Conservation (phyloP, 2,888 invertebrate genomes). For the Chymomyza procnemis region DNA sequence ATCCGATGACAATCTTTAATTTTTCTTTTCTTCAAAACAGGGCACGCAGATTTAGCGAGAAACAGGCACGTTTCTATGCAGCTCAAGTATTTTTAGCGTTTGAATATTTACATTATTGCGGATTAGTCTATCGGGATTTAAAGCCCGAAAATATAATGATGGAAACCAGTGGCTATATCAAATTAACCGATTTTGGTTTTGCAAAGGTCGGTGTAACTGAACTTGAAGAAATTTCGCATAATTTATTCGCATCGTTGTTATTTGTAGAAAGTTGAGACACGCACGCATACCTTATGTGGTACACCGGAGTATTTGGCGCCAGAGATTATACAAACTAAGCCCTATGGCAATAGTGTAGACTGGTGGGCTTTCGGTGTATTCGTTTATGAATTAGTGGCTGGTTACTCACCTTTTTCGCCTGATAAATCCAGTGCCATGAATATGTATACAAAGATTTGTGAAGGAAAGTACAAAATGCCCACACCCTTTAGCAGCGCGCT, state of each 20-base stretch:
- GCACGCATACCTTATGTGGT: conserved; percentile 96
- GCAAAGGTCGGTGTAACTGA: conserved; percentile 83
- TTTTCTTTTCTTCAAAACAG: conserved; percentile 42
- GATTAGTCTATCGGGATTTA: conserved; percentile 92
- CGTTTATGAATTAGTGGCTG: conserved; percentile 93
- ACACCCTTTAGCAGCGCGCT: conserved; percentile 89
- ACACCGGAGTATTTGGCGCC: conserved; percentile 98
- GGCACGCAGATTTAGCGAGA: conserved; percentile 84
- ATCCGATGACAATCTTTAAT: neutral
- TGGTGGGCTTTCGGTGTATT: conserved; percentile 98
- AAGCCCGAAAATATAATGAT: conserved; percentile 95
- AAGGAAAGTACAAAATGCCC: conserved; percentile 92
- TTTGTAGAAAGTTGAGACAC: conserved; percentile 79
- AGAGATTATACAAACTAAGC: conserved; percentile 93
- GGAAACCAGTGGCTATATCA: conserved; percentile 87
- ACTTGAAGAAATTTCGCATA: neutral
- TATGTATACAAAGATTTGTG: conserved; percentile 96
- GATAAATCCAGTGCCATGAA: conserved; percentile 89
- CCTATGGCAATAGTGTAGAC: conserved; percentile 95
- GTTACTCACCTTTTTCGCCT: conserved; percentile 92
- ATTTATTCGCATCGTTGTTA: neutral
- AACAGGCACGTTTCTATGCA: conserved; percentile 91
- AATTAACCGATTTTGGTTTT: conserved; percentile 97
- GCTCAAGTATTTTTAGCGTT: conserved; percentile 93
- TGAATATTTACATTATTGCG: conserved; percentile 93